phyloP scores from a whole-genome alignment of 1,140 invertebrate genomes.

The Caenorhabditis tropicalis region DNA sequence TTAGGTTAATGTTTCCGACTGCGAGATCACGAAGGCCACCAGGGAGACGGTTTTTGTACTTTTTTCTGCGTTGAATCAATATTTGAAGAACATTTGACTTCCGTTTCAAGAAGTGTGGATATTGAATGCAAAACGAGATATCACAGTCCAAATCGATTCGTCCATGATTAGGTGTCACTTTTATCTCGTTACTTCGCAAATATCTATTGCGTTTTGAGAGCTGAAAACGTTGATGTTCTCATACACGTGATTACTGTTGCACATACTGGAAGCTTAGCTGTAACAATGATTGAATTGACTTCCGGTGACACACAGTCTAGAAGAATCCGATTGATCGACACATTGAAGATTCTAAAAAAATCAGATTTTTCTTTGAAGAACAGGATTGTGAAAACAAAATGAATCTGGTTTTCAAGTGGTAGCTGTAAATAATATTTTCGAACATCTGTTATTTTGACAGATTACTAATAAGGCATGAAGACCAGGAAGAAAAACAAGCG shows the following conservation, averaged over 20 bases:
- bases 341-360: constrained; percentile 4
- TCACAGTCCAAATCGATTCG: constrained; percentile 24
- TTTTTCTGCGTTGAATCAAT: constrained; percentile 90
- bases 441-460: not conserved
- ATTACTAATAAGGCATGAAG: not conserved
- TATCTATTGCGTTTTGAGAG: constrained; percentile 25
- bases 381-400: not conserved
- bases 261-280: constrained; percentile 1
- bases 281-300: constrained; percentile 20
- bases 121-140: constrained; percentile 76
- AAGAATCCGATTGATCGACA: constrained; percentile 6
- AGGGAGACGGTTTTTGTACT: constrained; percentile 98
- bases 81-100: constrained; percentile 90
- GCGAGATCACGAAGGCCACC: constrained; percentile 95
- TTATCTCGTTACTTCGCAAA: constrained; percentile 31
- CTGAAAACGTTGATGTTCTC: no score
- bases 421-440: not conserved
- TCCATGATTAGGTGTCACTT: constrained; percentile 24
- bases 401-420: not conserved
- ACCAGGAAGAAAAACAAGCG: not conserved
- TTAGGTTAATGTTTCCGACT: constrained; percentile 90
- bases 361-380: not conserved
- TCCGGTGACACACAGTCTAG: not conserved
- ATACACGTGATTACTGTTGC: not conserved
- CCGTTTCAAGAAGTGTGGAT: constrained; percentile 95